Conservation (phyloP, 2,888 invertebrate genomes). For the Phrixothrix hirtus region DNA sequence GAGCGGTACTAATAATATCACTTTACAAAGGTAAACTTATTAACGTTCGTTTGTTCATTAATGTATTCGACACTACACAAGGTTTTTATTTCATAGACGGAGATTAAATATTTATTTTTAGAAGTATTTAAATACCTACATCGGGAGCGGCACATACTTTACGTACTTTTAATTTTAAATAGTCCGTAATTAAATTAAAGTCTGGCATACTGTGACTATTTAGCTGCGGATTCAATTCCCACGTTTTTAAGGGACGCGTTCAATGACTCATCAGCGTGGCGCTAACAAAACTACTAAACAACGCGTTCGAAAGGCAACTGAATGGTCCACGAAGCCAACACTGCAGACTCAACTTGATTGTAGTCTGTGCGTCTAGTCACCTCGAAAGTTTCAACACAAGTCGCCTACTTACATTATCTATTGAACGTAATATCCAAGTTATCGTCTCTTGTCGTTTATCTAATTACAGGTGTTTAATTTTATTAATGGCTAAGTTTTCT, state of each 20-base stretch:
- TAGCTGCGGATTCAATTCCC: slow-evolving; percentile 7
- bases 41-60: no score
- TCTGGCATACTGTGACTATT: not conserved
- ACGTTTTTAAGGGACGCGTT: slow-evolving; percentile 21
- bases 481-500: no score
- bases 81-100: no score
- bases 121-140: no score
- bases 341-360: slow-evolving; percentile 11
- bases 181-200: no score
- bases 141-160: no score
- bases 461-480: no score
- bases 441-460: not conserved
- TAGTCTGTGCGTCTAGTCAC: slow-evolving; percentile 17
- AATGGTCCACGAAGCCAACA: slow-evolving; percentile 20
- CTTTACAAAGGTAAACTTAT: no score
- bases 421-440: slow-evolving; percentile 6
- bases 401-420: slow-evolving; percentile 11
- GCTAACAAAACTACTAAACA: slow-evolving; percentile 9
- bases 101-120: no score
- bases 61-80: no score
- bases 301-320: slow-evolving; percentile 20
- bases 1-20: no score
- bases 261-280: slow-evolving; percentile 11
- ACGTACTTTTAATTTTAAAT: no score
- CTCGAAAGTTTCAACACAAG: slow-evolving; percentile 1